Evolutionary conservation across 2,888 invertebrate species (phyloP).

Genomic region (Tenthredo livida): DNA sequence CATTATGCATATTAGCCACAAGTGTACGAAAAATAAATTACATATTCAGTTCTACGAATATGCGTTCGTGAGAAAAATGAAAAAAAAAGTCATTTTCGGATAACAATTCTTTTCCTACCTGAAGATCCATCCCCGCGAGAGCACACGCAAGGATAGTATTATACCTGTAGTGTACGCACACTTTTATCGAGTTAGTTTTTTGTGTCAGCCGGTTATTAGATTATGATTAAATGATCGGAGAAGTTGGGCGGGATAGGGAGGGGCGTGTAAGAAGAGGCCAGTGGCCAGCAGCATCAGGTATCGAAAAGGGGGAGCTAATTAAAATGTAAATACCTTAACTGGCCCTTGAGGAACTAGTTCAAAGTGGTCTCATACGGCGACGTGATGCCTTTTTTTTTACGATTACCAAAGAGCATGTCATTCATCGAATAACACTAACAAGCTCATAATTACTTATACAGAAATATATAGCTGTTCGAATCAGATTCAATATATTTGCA

Average conservation of each 20-base stretch:
- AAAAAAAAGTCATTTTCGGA: neutral
- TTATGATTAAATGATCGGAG: constrained; percentile 77
- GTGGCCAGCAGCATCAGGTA: constrained; percentile 69
- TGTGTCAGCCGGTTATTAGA: constrained; percentile 77
- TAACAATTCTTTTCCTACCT: neutral
- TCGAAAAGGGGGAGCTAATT: constrained; percentile 75
- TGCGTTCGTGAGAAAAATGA: neutral
- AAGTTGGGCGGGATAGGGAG: constrained; percentile 61
- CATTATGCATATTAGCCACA: neutral
- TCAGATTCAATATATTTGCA: neutral
- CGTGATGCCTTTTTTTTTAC: constrained; percentile 64
- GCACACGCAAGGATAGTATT: neutral
- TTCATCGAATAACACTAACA: constrained; percentile 1
- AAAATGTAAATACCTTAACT: constrained; percentile 75
- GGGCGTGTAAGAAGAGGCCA: constrained; percentile 53
- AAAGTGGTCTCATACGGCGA: constrained; percentile 50
- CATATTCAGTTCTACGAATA: neutral
- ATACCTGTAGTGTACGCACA: constrained; percentile 59
- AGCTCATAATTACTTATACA: neutral
- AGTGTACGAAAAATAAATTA: constrained; percentile 10
- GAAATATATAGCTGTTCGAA: neutral
- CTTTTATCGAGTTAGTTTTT: constrained; percentile 76
- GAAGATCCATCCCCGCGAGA: neutral
- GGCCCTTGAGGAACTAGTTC: constrained; percentile 65
- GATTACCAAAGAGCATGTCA: constrained; percentile 58